Evolutionary conservation across 2,797 vertebrate genomes (phyloP), one percentile per base, ranked within the genome.

Genomic region (Trematomus bernacchii): DNA sequence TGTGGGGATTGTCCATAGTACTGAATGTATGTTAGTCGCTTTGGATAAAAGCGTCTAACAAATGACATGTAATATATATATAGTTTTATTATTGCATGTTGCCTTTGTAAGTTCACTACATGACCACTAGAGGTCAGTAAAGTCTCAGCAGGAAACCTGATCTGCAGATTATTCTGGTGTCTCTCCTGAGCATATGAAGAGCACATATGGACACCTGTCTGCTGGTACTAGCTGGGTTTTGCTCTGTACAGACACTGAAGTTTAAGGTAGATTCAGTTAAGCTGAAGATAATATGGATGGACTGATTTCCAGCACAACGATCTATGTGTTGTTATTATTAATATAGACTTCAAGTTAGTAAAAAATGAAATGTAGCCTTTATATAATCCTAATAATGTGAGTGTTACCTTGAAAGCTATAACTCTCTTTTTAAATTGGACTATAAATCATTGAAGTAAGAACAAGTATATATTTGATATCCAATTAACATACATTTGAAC

Each of bases 81-180:
- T 27, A 27, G 27, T 27, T 27, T 27, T 27, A 27, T 4, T 27
- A 27, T 27, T 27, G 27, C 1, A 15, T 21, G 51, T 65, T 5
- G 0, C 4, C 14, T 42, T 53, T 66, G 14, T 12, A 12, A 30
- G 30, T 63, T 71, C 30, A 14, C 6, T 4, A 4, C 0, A 19
- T 62, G 30, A 21, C 73, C 88, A 74, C 79, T 81, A 89, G 90
- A 55, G 85, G 85, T 82, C 88, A 76, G 57, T 30, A n/a, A 78
- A 70, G 79, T 72, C 40, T 21, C 57, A n/a, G 23, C 47, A 67
- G 73, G 47, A 62, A 21, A 55, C 13, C 9, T n/a, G 18, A 48
- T 58, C 30, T 44, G 47, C 46, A 12, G 19, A 1, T 46, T 46
- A 42, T n/a, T 13, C 40, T 62, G 4, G 3, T 51, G 18, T 19